Percentiles rank a stretch among this genome's conserved stretches.
Evolutionary conservation across 2,113 vertebrate genomes (phyloP).

Genomic region (Ptilonorhynchus violaceus): DNA sequence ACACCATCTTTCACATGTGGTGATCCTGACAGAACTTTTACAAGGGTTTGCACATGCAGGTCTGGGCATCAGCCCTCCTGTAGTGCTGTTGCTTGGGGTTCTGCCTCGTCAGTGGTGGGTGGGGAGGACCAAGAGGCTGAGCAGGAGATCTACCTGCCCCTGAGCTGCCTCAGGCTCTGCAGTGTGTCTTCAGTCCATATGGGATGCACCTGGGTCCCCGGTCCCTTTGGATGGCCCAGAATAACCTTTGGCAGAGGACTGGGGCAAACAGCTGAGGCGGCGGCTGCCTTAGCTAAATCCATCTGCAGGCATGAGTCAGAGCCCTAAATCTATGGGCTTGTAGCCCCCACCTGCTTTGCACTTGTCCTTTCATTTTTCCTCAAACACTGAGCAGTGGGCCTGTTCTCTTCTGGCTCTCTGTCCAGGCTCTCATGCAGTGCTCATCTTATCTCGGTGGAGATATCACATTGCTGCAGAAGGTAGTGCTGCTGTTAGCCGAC

Average conservation of each 20-base stretch:
- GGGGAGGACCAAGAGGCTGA: background rate
- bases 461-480: background rate
- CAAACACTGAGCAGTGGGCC: background rate
- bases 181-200: background rate
- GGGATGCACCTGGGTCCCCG: background rate
- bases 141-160: background rate
- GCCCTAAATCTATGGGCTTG: background rate
- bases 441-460: background rate
- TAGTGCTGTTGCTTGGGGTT: fast-evolving
- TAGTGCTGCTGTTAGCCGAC: background rate
- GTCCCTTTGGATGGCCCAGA: background rate
- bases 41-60: background rate
- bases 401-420: background rate
- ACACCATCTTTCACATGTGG: background rate
- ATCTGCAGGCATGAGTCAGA: slow-evolving; percentile 24
- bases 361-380: slow-evolving; percentile 4
- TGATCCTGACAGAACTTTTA: background rate
- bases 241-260: background rate
- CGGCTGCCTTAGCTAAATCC: background rate
- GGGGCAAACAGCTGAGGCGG: slow-evolving; percentile 21
- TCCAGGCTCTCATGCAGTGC: background rate
- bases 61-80: fast-evolving
- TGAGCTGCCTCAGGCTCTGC: background rate
- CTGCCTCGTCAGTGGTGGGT: fast-evolving
- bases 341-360: slow-evolving; percentile 1